A percentile compares a stretch with the other conserved stretches of the same genome.
phyloP scores from a whole-genome alignment of 2,888 invertebrate species.

The Euproctis similis region DNA sequence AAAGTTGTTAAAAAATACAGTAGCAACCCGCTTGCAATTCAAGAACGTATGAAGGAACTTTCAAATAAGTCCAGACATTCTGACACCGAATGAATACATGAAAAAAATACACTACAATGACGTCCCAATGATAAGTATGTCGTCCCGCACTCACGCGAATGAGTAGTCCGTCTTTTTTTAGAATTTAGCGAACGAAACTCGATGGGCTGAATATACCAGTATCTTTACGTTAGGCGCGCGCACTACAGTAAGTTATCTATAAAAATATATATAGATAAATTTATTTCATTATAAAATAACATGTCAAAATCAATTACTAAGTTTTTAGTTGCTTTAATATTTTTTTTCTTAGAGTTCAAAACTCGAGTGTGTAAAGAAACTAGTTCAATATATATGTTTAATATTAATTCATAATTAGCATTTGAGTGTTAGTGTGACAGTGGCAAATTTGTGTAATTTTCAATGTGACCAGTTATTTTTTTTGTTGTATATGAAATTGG shows the following conservation, averaged over 20 bases:
- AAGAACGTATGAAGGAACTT: slow-evolving; percentile 19
- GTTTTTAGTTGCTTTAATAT: too few species aligned
- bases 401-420: slow-evolving; percentile 7
- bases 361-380: neutral
- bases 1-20: too few species aligned
- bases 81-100: slow-evolving; percentile 16
- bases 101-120: slow-evolving; percentile 30
- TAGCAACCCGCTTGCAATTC: slow-evolving; percentile 20
- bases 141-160: slow-evolving; percentile 42
- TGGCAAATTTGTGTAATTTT: slow-evolving; percentile 20
- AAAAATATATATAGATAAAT: slow-evolving; percentile 20
- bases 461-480: slow-evolving; percentile 20
- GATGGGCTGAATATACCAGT: slow-evolving; percentile 50
- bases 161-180: slow-evolving; percentile 66
- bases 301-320: slow-evolving; percentile 10
- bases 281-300: slow-evolving; percentile 13
- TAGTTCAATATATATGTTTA: slow-evolving; percentile 8
- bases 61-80: slow-evolving; percentile 26
- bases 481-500: slow-evolving; percentile 27
- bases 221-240: slow-evolving; percentile 62
- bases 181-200: slow-evolving; percentile 57
- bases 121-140: slow-evolving; percentile 31
- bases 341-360: neutral
- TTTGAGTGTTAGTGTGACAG: slow-evolving; percentile 22
- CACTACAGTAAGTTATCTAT: slow-evolving; percentile 59